These are phyloP conservation scores for Tauraco hartlaubi DNA, from an alignment of 2,797 vertebrate species.

Conservation along the genomic window DNA sequence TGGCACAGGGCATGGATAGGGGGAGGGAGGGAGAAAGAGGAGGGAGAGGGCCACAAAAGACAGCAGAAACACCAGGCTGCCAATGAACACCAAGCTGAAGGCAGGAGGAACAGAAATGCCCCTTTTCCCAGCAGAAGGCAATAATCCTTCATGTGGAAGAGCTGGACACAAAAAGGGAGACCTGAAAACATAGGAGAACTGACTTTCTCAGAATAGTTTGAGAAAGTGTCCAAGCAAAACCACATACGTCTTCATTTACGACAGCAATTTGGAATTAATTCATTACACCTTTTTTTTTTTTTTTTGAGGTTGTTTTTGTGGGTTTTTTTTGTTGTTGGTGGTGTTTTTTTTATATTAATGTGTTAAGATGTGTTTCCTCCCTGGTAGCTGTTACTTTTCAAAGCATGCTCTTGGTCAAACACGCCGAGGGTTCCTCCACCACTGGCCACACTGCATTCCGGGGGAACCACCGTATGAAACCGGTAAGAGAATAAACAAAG, in stretches of 20 bases:
- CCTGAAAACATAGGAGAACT: not conserved
- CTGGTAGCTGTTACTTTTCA: not conserved
- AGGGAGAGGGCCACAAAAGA: not conserved
- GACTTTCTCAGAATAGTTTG: too few species aligned
- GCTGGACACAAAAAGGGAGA: not conserved
- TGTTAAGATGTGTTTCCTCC: not conserved
- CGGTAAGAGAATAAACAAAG: fast-evolving
- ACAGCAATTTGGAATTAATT: not conserved
- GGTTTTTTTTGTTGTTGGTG: too few species aligned
- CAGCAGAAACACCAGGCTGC: not conserved
- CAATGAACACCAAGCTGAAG: not conserved
- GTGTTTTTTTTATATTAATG: too few species aligned
- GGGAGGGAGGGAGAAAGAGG: not conserved
- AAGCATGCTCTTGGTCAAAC: not conserved
- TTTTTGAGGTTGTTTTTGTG: too few species aligned
- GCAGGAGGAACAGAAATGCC: not conserved
- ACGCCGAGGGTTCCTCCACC: not conserved
- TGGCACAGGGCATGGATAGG: not conserved
- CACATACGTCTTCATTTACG: fast-evolving
- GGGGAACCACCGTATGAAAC: fast-evolving
- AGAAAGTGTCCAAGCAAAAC: not conserved
- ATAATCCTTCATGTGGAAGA: fast-evolving
- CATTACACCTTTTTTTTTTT: too few species aligned
- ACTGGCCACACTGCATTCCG: fast-evolving
- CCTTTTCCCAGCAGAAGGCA: not conserved